Evolutionary conservation across 2,888 invertebrate genomes (phyloP), one percentile per base, ranked within the genome.

Genomic region (Colletes collaris): DNA sequence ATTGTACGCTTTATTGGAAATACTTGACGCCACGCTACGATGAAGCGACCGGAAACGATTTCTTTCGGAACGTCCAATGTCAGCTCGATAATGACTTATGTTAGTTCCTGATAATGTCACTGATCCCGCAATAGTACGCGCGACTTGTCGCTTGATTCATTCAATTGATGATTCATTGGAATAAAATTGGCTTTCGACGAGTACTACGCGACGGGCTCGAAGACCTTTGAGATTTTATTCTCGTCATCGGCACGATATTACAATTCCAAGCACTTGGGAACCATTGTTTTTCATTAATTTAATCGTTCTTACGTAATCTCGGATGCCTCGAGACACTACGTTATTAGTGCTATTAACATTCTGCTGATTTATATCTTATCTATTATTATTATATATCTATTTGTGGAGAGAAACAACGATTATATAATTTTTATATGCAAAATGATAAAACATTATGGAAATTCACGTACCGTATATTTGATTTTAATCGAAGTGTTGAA

Each of bases 1-100:
- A 55, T 84, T 78, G 44, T 46, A 58, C 46, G 68, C 35, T 68
- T 56, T 56, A 68, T 56, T 67, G 65, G 65, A 52, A 27, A 53
- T 66, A 53, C 53, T 53, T 40, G 16, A 16, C 16, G 40, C 40
- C 40, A 40, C 35, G 44, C 40, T 37, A 7, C 0, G 50, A 13
- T n/a, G 3, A 50, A n/a, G n/a, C 2, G 50, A n/a, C n/a, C 60
- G 27, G 46, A 11, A 59, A 5, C 60, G 19, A 27, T 40, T 60
- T 60, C 19, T 16, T 1, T 16, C 4, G 8, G 4, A 59, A 40
- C 59, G 16, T 46, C 10, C 44, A 7, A 5, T 60, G 19, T 13
- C 19, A 3, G 13, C 19, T 13, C 16, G 27, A 60, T 60, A 60
- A 60, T 40, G n/a, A 16, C 19, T 60, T 13, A 11, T 46, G n/a